These are phyloP conservation scores for Mus caroli DNA, from an alignment of 2,797 vertebrate species.

Conservation along the genomic window DNA sequence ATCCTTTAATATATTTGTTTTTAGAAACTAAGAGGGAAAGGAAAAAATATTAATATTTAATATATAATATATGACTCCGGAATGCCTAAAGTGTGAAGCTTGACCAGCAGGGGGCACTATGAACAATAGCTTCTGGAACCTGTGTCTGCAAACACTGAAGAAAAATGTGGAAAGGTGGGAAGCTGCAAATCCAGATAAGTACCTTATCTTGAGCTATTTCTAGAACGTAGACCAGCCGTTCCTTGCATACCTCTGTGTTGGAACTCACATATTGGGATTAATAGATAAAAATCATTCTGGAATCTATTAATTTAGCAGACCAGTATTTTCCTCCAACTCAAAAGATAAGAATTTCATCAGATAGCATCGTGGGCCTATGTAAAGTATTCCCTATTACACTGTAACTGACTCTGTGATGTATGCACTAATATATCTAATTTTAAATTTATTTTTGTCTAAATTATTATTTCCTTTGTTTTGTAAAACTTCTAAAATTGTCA, in stretches of 20 bases:
- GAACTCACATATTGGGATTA: too few species aligned
- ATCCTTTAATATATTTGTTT: conserved; percentile 6
- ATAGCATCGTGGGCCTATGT: background rate
- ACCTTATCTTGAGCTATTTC: background rate
- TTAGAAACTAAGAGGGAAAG: background rate
- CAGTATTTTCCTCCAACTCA: background rate
- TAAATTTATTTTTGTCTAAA: background rate
- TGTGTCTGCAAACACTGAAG: background rate
- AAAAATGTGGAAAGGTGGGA: background rate
- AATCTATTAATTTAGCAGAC: background rate
- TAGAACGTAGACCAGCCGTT: background rate
- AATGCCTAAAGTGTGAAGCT: too few species aligned
- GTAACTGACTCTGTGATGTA: background rate
- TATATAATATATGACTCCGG: background rate
- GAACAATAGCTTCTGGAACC: background rate
- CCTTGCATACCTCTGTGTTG: background rate
- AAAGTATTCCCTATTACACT: background rate
- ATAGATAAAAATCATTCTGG: background rate
- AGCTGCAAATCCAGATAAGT: background rate
- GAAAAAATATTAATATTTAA: background rate
- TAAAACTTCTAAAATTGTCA: background rate
- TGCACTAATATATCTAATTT: background rate
- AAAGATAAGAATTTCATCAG: background rate
- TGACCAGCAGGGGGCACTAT: background rate
- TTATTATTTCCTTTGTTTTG: background rate